These are phyloP conservation scores for Coluber constrictor DNA, from an alignment of 2,797 vertebrate genomes.

Conservation along the genomic window DNA sequence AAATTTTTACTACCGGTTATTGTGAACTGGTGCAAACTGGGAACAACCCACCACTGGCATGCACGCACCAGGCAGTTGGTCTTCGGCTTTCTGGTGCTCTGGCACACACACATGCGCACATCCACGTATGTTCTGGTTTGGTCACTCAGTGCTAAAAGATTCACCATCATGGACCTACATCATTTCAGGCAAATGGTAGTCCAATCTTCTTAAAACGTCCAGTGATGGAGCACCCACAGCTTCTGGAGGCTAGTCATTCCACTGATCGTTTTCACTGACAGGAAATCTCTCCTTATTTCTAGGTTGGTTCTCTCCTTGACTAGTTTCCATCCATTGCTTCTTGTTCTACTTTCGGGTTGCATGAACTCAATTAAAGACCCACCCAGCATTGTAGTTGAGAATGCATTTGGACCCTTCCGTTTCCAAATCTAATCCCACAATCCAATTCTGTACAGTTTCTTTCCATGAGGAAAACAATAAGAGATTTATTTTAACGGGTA, in stretches of 20 bases:
- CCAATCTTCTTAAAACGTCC: not conserved
- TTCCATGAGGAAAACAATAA: not conserved
- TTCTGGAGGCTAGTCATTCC: not conserved
- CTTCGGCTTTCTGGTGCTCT: too few relatives aligned
- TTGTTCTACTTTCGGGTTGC: not conserved
- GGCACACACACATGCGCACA: too few relatives aligned
- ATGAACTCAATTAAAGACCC: not conserved
- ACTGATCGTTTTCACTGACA: not conserved
- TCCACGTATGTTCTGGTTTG: too few relatives aligned
- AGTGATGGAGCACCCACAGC: not conserved
- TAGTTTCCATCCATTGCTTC: not conserved
- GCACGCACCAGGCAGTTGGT: too few relatives aligned
- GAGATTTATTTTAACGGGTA: not conserved
- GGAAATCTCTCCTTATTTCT: not conserved
- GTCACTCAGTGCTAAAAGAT: too few relatives aligned
- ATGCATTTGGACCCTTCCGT: not conserved
- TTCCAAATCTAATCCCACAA: not conserved
- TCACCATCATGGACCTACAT: too few relatives aligned
- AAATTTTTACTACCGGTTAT: too few relatives aligned
- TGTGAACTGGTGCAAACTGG: too few relatives aligned
- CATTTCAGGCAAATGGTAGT: not conserved
- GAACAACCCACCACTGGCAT: too few relatives aligned
- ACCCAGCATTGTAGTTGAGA: not conserved
- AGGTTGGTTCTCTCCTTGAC: not conserved
- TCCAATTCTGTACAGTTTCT: not conserved